A percentile compares a stretch with the other conserved stretches of the same genome.
These are phyloP conservation scores for Sinohyriopsis cumingii DNA, from an alignment of 2,888 invertebrate genomes.

Conservation along the genomic window DNA sequence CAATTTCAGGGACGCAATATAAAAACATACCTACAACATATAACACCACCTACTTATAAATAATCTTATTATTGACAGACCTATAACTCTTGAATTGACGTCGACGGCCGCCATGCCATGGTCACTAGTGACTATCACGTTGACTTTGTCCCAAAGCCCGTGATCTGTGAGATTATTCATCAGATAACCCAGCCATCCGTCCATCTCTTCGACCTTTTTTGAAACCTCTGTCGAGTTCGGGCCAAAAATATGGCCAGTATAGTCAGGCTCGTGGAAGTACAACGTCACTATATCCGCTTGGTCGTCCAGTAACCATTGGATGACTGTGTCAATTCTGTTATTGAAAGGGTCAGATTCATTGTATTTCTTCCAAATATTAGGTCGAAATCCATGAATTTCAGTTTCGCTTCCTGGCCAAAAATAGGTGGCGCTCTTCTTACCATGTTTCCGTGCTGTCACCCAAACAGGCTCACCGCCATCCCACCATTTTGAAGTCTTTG, in stretches of 20 bases:
- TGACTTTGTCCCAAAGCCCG: slow-evolving; percentile 42
- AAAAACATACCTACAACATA: neutral
- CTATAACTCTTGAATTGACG: slow-evolving; percentile 33
- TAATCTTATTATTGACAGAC: slow-evolving; percentile 12
- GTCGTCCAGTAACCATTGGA: slow-evolving; percentile 68
- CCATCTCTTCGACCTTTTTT: slow-evolving; percentile 50
- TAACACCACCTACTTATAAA: neutral
- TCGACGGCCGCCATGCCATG: slow-evolving; percentile 63
- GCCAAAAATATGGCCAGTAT: slow-evolving; percentile 55
- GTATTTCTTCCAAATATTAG: slow-evolving; percentile 67
- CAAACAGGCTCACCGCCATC: slow-evolving; percentile 62
- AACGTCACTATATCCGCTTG: slow-evolving; percentile 47
- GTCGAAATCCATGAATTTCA: slow-evolving; percentile 73
- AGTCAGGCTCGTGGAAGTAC: slow-evolving; percentile 62
- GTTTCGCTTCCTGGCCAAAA: slow-evolving; percentile 81
- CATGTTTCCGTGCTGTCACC: slow-evolving; percentile 75
- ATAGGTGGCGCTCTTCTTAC: slow-evolving; percentile 73
- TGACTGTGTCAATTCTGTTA: slow-evolving; percentile 76
- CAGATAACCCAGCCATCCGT: slow-evolving; percentile 43
- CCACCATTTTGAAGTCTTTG: slow-evolving; percentile 56
- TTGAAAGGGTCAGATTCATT: slow-evolving; percentile 73
- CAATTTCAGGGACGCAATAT: too few relatives aligned
- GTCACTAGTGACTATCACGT: slow-evolving; percentile 61
- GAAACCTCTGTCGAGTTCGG: slow-evolving; percentile 46
- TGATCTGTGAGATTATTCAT: slow-evolving; percentile 28